Evolutionary conservation across 2,797 vertebrate species (phyloP), one percentile per base, ranked within the genome.

Genomic region (Lemur catta): DNA sequence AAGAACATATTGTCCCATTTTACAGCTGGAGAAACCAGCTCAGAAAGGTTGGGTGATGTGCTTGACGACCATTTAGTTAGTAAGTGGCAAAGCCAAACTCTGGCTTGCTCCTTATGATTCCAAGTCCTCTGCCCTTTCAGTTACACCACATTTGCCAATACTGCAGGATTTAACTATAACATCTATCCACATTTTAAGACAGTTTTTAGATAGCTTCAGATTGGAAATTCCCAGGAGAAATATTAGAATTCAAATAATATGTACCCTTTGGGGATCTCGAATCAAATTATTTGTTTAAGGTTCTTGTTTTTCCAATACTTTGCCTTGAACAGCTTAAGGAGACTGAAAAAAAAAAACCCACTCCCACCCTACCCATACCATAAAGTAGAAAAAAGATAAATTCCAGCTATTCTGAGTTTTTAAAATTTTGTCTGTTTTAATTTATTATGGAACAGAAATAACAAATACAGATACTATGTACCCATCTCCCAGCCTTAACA

Each of bases 141-240:
- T 50, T 52, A 38, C 4, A 79, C 33, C 28, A 8, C 22, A 84
- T 35, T 26, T 74, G 48, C 24, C 24, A 87, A 87, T 17, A 57
- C 33, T n/a, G 5, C 50, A 33, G 8, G 10, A 82, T 38, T 48
- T 67, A 95, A 87, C 55, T 48, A 59, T 14, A 28, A 79, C 26
- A 38, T 6, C 57, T 35, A 89, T 1, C n/a, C 55, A 84, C 28
- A 76, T 57, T 35, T 74, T 67, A 24, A 82, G 61, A 52, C 17
- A 75, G 41, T 69, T 90, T 89, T 92, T 50, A 80, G 76, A 65
- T 8, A 84, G 33, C 10, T 84, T 84, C 85, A 72, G 55, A 57
- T 26, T 72, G 14, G 69, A 95, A 97, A 94, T 41, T 87, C 79
- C 72, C 65, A 33, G 57, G 61, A 91, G 28, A 94, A 93, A 79